Base-by-base conservation (phyloP, 2,888 invertebrate species). In the Lissocephala sabroskyi region DNA sequence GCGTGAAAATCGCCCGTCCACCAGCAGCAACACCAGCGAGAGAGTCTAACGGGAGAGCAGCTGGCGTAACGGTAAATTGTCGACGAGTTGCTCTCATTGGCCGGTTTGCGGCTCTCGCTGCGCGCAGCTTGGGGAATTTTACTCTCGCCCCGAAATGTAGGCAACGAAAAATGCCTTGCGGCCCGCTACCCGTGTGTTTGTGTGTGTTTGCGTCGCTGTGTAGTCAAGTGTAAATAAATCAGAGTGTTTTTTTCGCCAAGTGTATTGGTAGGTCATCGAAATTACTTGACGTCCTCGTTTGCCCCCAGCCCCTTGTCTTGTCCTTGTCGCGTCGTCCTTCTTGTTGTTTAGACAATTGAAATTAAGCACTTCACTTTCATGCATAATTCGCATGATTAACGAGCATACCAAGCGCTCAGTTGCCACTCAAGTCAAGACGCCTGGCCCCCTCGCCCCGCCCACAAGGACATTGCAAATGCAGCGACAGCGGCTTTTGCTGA, bases 311-410 rank as follows among this genome's bases (percentile, higher is more conserved):
- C n/a, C n/a, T n/a, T n/a, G n/a, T 10, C 39, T 41, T 47, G 47
- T 41, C 23, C 41, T 36, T 11, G 49, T 49, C 32, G 53, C 46
- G 28, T 40, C 18, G 32, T 29, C 14, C 29, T 30, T 18, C 30
- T 26, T 49, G 56, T 64, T 70, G 71, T 73, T 73, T 64, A 73
- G 74, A 76, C 76, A 73, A 76, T 73, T 76, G 74, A 73, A 73
- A 73, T 74, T 76, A 73, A 73, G 76, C 63, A 76, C 77, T 74
- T 66, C 59, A 76, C 70, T 70, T 73, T 68, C 68, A 71, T 71
- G 66, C 73, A 75, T 78, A 75, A 76, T 73, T 73, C 73, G 66
- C 73, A 73, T 76, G 73, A 71, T 71, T 71, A 71, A 75, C 71
- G 71, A 68, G 62, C 53, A 64, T 48, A 50, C 37, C 51, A 49